phyloP scores from a whole-genome alignment of 2,888 invertebrate species.

The Hypomecis atomaria region DNA sequence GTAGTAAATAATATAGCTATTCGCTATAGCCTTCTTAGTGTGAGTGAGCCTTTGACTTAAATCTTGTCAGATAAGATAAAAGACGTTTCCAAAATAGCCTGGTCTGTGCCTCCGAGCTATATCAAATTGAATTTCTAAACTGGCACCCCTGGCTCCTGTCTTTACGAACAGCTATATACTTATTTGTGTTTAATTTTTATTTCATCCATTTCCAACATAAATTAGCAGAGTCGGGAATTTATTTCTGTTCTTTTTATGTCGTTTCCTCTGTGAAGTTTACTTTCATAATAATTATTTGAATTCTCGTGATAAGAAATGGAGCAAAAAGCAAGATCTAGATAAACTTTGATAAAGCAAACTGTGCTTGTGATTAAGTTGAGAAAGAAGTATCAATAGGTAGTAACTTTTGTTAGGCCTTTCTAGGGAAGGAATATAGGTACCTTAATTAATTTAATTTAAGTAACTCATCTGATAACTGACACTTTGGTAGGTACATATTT shows the following conservation, averaged over 20 bases:
- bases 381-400: too few species aligned
- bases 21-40: neutral
- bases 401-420: too few species aligned
- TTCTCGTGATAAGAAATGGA: slow-evolving; percentile 3
- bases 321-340: neutral
- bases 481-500: too few species aligned
- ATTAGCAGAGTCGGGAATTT: slow-evolving; percentile 29
- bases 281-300: slow-evolving; percentile 15
- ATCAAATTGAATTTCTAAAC: slow-evolving; percentile 9
- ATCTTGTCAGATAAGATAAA: slow-evolving; percentile 1
- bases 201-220: slow-evolving; percentile 38
- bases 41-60: neutral
- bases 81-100: neutral
- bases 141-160: slow-evolving; percentile 35
- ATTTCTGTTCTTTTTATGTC: slow-evolving; percentile 31
- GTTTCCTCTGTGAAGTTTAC: slow-evolving; percentile 27
- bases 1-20: neutral
- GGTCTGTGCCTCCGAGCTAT: neutral
- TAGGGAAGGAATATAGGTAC: too few species aligned
- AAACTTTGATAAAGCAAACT: slow-evolving; percentile 6
- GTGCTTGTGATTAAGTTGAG: neutral
- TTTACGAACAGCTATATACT: slow-evolving; percentile 31
- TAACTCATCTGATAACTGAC: too few species aligned
- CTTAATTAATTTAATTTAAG: too few species aligned
- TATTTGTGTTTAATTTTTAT: slow-evolving; percentile 40